Base-by-base conservation (phyloP, 2,888 invertebrate species). In the Oscheius sp. region DNA sequence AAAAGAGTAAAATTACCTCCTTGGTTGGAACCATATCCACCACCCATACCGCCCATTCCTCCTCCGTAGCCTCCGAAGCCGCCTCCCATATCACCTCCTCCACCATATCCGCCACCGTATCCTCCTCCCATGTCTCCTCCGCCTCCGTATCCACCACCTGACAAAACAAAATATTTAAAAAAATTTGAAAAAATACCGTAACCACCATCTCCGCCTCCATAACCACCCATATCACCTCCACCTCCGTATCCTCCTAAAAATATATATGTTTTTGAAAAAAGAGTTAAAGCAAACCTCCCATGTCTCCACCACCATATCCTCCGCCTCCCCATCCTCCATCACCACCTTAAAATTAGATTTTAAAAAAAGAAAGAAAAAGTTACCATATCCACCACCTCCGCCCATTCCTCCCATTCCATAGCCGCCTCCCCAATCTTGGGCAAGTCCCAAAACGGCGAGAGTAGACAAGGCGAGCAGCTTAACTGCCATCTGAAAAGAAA, bases 401-500 rank as follows among this genome's bases (percentile, higher is more conserved):
- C 72, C 69, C 46, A 48, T 69, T 12, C 72, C 72, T 42, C 76
- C 78, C 23, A 77, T 76, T 48, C 75, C 75, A 72, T 74, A 72
- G 20, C 70, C 76, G 4, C 75, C 75, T 33, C 81, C 81, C 81
- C 82, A 81, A 39, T 81, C 80, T 71, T 82, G 82, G 46, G 74
- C 75, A 39, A 70, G 61, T 48, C 75, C 80, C 6, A 80, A 34
- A 12, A 75, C 72, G 63, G 75, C 74, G 61, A 69, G 70, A 25
- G 74, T 67, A n/a, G 77, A 74, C 23, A 80, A 64, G 29, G 77
- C 61, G 12, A 77, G 52, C 23, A 77, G 61, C 10, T 33, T 31
- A 42, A 50, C n/a, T 12, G 50, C 46, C 48, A 50, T 48, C 17
- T 33, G 6, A 17, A 27, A 55, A 55, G 12, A 52, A 1, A 34